Evolutionary conservation across 2,113 vertebrate genomes (phyloP).

Genomic region (Pampusana beccarii): DNA sequence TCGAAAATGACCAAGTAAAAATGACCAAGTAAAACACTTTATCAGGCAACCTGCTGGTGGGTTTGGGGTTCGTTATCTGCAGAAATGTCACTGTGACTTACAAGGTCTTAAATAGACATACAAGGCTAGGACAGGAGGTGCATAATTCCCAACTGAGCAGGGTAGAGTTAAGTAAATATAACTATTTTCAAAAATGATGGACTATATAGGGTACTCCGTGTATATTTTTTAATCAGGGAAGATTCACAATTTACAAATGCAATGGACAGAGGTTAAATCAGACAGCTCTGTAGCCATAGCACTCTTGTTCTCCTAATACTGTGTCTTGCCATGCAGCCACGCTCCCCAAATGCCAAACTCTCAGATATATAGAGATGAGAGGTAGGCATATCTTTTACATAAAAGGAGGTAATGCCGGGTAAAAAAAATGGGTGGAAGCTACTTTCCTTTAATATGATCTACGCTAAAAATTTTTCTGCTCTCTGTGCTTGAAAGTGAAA

Average conservation of each 20-base stretch:
- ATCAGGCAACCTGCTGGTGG: neutral
- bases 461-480: neutral
- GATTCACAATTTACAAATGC: neutral
- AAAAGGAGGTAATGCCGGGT: neutral
- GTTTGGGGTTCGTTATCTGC: neutral
- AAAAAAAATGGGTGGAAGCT: neutral
- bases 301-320: neutral
- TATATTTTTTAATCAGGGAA: neutral
- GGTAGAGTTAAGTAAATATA: neutral
- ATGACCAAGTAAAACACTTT: neutral
- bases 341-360: neutral
- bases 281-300: neutral
- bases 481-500: neutral
- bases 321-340: neutral
- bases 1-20: neutral
- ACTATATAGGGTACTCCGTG: neutral
- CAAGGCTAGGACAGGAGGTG: neutral
- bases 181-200: neutral
- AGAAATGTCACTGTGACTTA: neutral
- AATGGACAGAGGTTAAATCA: neutral
- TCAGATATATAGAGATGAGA: neutral
- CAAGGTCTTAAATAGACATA: neutral
- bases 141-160: neutral
- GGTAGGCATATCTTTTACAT: neutral
- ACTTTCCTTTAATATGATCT: neutral